Conservation (phyloP, 1,140 invertebrate species). For the Chironomus striatipennis region DNA sequence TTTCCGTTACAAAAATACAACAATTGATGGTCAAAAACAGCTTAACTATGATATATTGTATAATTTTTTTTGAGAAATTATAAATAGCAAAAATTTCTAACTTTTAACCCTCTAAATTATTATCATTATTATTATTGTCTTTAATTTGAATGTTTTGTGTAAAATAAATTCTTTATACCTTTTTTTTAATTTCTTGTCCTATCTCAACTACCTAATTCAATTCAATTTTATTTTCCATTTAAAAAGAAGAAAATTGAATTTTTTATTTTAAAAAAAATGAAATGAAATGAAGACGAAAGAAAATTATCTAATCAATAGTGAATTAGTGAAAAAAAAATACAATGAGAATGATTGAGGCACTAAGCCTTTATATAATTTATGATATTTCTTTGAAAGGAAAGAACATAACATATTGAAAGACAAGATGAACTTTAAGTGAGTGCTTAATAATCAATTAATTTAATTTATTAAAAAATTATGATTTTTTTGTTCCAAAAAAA, state of each 20-base stretch:
- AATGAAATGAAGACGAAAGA: neutral
- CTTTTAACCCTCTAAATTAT: no score
- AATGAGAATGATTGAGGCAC: neutral
- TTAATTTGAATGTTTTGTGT: no score
- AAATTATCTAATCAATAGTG: conserved; percentile 2
- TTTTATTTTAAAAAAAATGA: neutral
- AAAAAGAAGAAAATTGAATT: neutral
- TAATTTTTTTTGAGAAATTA: no score
- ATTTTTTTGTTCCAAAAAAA: no score
- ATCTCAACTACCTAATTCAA: neutral
- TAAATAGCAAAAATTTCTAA: no score
- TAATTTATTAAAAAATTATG: no score
- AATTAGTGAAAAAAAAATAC: neutral
- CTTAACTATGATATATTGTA: no score
- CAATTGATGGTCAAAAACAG: no score
- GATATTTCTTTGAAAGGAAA: neutral
- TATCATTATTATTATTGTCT: no score
- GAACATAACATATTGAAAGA: neutral
- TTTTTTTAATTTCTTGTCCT: neutral
- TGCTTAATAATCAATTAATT: neutral
- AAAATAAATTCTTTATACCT: neutral
- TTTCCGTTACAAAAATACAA: no score
- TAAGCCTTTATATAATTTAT: no score
- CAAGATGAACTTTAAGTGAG: neutral
- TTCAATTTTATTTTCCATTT: no score